Evolutionary conservation across 2,888 invertebrate genomes (phyloP).

Genomic region (Neoitamus cyanurus): DNA sequence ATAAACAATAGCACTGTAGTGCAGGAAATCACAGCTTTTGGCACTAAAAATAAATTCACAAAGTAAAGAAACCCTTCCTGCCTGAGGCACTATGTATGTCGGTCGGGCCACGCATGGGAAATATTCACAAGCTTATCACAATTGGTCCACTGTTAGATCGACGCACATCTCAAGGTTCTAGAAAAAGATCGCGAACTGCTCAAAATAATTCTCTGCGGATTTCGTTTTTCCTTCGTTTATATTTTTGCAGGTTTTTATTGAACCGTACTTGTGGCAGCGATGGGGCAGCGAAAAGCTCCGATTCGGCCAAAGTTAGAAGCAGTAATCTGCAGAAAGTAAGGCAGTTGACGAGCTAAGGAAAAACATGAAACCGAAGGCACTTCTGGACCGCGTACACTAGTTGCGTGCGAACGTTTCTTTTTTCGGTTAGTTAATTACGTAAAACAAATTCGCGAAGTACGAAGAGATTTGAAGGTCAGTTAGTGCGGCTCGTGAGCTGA

Average conservation of each 20-base stretch:
- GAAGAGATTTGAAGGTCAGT: constrained; percentile 51
- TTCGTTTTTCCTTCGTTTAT: not conserved
- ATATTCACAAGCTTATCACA: constrained; percentile 24
- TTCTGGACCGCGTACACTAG: not conserved
- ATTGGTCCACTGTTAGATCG: constrained; percentile 20
- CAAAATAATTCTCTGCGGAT: constrained; percentile 20
- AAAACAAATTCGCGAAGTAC: constrained; percentile 30
- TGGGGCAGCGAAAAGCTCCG: not conserved
- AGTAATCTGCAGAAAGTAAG: constrained; percentile 23
- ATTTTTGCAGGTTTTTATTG: constrained; percentile 3
- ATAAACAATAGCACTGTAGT: not conserved
- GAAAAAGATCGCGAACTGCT: constrained; percentile 34
- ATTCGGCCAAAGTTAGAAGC: not conserved
- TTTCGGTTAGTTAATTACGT: not conserved
- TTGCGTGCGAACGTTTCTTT: not conserved
- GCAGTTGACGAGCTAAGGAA: not conserved
- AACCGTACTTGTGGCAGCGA: not conserved
- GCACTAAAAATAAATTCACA: not conserved
- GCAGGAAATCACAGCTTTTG: not conserved
- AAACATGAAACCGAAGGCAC: constrained; percentile 7
- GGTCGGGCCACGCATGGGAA: not conserved
- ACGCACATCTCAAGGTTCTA: constrained; percentile 33
- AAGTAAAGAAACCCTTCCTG: not conserved
- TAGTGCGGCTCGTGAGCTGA: constrained; percentile 45
- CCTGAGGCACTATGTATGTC: too few species aligned